Percentiles rank a stretch among this genome's conserved stretches.
Evolutionary conservation across 2,888 invertebrate species (phyloP).

Genomic region (Mesochorus sp.): DNA sequence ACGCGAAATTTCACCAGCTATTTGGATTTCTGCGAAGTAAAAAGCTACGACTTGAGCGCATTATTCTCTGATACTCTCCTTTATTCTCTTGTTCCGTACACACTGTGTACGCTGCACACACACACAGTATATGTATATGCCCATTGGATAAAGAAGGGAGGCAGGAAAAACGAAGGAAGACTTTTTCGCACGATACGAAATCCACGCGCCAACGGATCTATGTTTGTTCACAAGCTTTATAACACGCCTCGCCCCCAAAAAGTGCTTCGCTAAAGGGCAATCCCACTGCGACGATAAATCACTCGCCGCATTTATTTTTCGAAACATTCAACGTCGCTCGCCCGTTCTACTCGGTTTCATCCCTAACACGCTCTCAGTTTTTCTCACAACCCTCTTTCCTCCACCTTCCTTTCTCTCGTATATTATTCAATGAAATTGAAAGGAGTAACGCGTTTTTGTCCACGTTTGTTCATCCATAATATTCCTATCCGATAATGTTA

Average conservation of each 20-base stretch:
- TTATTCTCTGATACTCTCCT: slow-evolving; percentile 13
- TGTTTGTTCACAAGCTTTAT: slow-evolving; percentile 29
- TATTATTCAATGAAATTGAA: slow-evolving; percentile 58
- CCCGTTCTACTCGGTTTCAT: background rate
- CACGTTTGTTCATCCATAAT: too few relatives aligned
- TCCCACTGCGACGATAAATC: slow-evolving; percentile 34
- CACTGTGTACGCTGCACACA: background rate
- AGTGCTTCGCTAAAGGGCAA: slow-evolving; percentile 32
- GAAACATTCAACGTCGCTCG: slow-evolving; percentile 14
- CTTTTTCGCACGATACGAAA: slow-evolving; percentile 35
- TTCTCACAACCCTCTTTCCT: background rate
- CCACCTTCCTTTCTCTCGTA: background rate
- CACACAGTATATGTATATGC: background rate
- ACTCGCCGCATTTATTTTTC: slow-evolving; percentile 37
- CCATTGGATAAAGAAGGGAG: background rate
- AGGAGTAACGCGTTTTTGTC: too few relatives aligned
- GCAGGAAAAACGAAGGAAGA: slow-evolving; percentile 1
- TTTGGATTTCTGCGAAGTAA: slow-evolving; percentile 27
- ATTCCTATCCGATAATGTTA: too few relatives aligned
- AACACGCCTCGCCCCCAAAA: background rate
- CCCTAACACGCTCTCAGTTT: background rate
- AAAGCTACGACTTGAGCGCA: slow-evolving; percentile 5
- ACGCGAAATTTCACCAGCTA: slow-evolving; percentile 34
- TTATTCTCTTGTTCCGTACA: background rate
- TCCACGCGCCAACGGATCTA: background rate